These are phyloP conservation scores for Stegostoma tigrinum DNA, from an alignment of 2,113 vertebrate species.

Conservation along the genomic window DNA sequence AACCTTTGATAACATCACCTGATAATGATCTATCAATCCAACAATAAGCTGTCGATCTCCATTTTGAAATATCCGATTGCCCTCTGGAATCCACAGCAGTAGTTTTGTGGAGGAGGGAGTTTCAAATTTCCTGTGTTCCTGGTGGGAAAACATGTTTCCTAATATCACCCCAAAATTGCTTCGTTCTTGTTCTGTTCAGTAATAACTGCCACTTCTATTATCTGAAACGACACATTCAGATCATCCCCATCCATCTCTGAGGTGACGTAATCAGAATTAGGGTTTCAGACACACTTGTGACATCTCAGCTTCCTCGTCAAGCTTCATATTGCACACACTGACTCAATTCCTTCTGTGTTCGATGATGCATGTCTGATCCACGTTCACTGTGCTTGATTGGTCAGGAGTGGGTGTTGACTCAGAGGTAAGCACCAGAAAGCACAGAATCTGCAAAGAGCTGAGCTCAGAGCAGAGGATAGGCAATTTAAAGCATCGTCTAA, in stretches of 20 bases:
- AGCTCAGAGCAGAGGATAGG: too few relatives aligned
- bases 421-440: too few relatives aligned
- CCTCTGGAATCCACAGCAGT: not conserved
- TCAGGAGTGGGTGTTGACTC: too few relatives aligned
- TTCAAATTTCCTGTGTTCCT: not conserved
- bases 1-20: not conserved
- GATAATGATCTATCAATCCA: not conserved
- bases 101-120: not conserved
- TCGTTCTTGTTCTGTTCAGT: not conserved
- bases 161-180: not conserved
- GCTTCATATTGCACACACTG: not conserved
- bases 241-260: not conserved
- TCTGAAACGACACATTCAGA: not conserved
- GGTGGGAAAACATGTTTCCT: too few relatives aligned
- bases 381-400: too few relatives aligned
- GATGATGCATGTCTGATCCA: too few relatives aligned
- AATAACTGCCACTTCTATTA: not conserved
- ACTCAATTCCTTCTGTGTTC: too few relatives aligned
- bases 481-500: too few relatives aligned
- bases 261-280: not conserved
- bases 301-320: not conserved
- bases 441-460: too few relatives aligned
- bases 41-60: too few relatives aligned
- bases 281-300: not conserved
- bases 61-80: not conserved